These are phyloP conservation scores for Scarus forsteni DNA, from an alignment of 2,797 vertebrate genomes.

Conservation along the genomic window DNA sequence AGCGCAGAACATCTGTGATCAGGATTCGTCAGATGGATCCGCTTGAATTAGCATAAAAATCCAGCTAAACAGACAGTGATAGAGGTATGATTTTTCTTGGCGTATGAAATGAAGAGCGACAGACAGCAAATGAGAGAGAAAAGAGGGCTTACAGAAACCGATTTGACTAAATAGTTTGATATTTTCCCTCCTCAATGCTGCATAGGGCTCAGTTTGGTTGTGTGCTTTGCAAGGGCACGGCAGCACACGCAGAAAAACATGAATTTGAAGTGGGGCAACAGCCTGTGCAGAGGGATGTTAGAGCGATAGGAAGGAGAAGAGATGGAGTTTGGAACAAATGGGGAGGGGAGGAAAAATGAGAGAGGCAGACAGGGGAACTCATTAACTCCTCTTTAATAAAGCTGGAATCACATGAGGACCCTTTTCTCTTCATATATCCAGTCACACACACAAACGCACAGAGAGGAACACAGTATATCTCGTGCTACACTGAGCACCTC, in stretches of 20 bases:
- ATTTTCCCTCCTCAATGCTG: conserved; percentile 29
- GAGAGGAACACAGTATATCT: conserved; percentile 36
- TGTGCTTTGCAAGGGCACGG: conserved; percentile 42
- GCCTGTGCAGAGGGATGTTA: conserved; percentile 44
- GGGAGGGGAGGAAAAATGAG: conserved; percentile 66
- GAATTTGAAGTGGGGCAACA: conserved; percentile 36
- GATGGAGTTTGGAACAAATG: conserved; percentile 63
- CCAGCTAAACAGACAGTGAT: conserved; percentile 42
- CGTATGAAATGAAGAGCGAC: conserved; percentile 24
- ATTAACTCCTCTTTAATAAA: conserved; percentile 85
- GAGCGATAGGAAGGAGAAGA: conserved; percentile 45
- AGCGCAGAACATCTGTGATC: conserved; percentile 65
- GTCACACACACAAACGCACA: conserved; percentile 33
- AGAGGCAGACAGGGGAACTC: conserved; percentile 78
- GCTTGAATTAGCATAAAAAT: conserved; percentile 72
- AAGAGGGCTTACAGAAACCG: conserved; percentile 32
- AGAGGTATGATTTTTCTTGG: conserved; percentile 39
- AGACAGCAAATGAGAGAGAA: conserved; percentile 28
- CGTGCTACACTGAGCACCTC: conserved; percentile 36
- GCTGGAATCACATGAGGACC: conserved; percentile 71
- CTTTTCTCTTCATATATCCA: conserved; percentile 71
- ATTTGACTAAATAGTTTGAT: conserved; percentile 41
- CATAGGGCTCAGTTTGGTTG: conserved; percentile 35
- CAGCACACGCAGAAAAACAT: conserved; percentile 18
- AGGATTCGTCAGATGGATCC: conserved; percentile 60